Evolutionary conservation across 2,113 vertebrate genomes (phyloP), one percentile per base, ranked within the genome.

Genomic region (Megaceryle torquata): DNA sequence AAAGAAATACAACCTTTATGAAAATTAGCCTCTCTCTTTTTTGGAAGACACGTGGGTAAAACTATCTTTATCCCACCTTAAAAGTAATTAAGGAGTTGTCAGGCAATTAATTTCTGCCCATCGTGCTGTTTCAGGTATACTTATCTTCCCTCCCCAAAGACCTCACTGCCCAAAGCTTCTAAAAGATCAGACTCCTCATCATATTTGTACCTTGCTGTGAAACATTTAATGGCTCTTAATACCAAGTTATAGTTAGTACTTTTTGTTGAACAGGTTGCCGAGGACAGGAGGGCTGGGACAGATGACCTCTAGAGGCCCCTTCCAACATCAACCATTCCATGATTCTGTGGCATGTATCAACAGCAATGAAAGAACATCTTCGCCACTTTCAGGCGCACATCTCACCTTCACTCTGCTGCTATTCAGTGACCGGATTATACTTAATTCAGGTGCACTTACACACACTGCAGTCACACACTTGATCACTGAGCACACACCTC

Each of bases 301-400:
- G 35, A 68, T 17, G 28, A 89, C 29, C 33, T 82, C 21, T 20
- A 85, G 44, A 65, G 13, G 33, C 19, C 19, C 9, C 33, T 80
- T 60, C 54, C 54, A 81, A 68, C 14, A 41, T 75, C 54, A 81
- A 8, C 11, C 13, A 46, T 67, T 33, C 43, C 5, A 13, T 51
- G 28, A 86, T 46, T 77, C n/a, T 21, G n/a, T 29, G 37, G 11
- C 1, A 0, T 0, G 0, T 28, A 61, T 12, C 51, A 57, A 50
- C 0, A 57, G 35, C 57, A 82, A 46, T 7, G 48, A 60, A 81
- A 54, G 22, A 65, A 75, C 1, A 5, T 41, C 54, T 83, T 25
- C 50, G 77, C 13, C 61, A 24, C 39, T 39, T 83, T 57, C 41
- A 65, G 17, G 29, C 16, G 15, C 8, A 65, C 22, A 77, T 28